Evolutionary conservation across 2,797 vertebrate genomes (phyloP).

Genomic region (Aplochiton taeniatus): DNA sequence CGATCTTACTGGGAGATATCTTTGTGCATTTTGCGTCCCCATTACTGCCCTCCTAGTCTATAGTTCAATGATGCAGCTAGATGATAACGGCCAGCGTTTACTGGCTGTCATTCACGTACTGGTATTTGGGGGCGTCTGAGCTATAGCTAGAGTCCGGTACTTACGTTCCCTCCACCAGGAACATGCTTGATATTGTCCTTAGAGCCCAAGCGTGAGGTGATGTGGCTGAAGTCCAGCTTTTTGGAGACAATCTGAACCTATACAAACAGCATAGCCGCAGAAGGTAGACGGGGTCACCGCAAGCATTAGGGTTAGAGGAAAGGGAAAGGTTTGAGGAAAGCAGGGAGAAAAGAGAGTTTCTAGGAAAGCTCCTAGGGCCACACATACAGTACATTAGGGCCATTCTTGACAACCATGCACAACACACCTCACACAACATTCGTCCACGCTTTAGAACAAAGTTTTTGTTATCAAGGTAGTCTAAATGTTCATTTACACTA

Average conservation of each 20-base stretch:
- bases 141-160: conserved; percentile 59
- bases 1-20: no score
- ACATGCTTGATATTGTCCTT: conserved; percentile 99
- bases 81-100: not conserved
- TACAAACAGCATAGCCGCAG: conserved; percentile 81
- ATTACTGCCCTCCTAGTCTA: no score
- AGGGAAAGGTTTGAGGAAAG: conserved; percentile 59
- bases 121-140: not conserved
- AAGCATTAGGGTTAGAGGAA: not conserved
- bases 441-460: no score
- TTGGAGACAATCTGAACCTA: conserved; percentile 99
- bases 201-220: conserved; percentile 98
- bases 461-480: no score
- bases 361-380: not conserved
- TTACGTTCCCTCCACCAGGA: conserved; percentile 99
- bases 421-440: no score
- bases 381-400: no score
- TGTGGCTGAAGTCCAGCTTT: conserved; percentile 98
- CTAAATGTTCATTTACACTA: no score
- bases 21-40: no score
- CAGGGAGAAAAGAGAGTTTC: conserved; percentile 8
- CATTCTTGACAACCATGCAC: no score
- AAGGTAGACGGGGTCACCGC: conserved; percentile 58
- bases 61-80: not conserved
- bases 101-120: not conserved